A percentile compares a stretch with the other conserved stretches of the same genome.
Evolutionary conservation across 2,797 vertebrate genomes (phyloP).

Genomic region (Amphiprion clarkii): DNA sequence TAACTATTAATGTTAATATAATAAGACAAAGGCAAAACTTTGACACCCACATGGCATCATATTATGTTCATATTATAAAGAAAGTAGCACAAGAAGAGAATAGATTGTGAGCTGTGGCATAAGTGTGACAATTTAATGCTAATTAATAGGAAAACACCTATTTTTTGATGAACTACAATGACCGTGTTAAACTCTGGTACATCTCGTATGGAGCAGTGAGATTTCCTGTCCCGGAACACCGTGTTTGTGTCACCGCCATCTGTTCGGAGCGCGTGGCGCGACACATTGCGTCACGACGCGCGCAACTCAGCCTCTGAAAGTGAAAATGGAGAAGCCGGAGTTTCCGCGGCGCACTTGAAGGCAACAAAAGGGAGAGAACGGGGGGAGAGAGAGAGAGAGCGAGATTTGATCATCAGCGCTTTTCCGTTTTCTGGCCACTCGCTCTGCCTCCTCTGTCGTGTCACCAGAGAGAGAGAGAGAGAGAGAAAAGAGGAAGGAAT

Average conservation of each 20-base stretch:
- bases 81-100: no score
- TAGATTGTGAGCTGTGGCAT: neutral
- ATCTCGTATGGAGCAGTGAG: neutral
- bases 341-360: constrained; percentile 63
- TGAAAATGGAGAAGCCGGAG: neutral
- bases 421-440: constrained; percentile 65
- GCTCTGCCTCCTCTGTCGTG: constrained; percentile 74
- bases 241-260: constrained; percentile 42
- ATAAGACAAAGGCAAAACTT: no score
- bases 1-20: no score
- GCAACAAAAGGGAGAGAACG: constrained; percentile 49
- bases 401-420: constrained; percentile 64
- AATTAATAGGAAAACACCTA: no score
- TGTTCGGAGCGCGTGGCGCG: constrained; percentile 25
- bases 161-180: neutral
- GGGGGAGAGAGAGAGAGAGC: constrained; percentile 39
- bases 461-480: constrained; percentile 51
- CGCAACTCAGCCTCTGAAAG: neutral
- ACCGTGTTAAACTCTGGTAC: neutral
- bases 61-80: no score
- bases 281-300: constrained; percentile 42
- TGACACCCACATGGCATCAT: no score
- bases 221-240: constrained; percentile 11
- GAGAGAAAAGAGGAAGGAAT: constrained; percentile 78
- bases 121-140: no score